phyloP scores from a whole-genome alignment of 2,888 invertebrate genomes.

The Helleia helle region DNA sequence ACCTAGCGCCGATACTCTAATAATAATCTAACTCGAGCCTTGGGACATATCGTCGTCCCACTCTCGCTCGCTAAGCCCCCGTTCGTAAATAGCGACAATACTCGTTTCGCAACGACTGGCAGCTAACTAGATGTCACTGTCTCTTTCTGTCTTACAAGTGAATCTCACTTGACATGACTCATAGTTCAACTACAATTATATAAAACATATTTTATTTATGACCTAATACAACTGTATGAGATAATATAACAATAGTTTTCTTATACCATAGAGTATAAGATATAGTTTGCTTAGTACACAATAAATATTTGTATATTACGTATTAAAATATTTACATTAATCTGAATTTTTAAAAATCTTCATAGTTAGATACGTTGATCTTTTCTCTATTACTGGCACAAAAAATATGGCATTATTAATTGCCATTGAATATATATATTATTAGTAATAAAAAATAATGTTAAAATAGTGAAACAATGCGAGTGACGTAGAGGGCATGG shows the following conservation, averaged over 20 bases:
- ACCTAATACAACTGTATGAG: neutral
- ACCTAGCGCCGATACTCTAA: constrained; percentile 74
- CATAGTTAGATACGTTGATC: too few species aligned
- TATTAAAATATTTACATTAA: too few species aligned
- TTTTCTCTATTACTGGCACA: too few species aligned
- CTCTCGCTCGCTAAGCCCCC: constrained; percentile 48
- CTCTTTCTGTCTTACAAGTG: constrained; percentile 46
- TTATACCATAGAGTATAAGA: neutral
- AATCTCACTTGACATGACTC: constrained; percentile 16
- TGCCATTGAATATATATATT: too few species aligned
- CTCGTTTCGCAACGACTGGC: constrained; percentile 48
- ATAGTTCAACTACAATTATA: neutral
- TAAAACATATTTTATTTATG: neutral
- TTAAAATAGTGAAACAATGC: constrained; percentile 43
- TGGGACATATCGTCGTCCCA: constrained; percentile 52
- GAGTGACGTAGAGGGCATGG: constrained; percentile 27
- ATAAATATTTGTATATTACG: too few species aligned
- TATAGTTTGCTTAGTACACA: too few species aligned
- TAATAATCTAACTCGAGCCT: constrained; percentile 64
- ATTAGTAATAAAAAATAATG: neutral
- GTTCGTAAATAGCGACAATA: constrained; percentile 42
- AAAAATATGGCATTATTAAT: too few species aligned
- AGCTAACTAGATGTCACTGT: constrained; percentile 41
- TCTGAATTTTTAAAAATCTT: too few species aligned
- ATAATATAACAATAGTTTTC: neutral